These are phyloP conservation scores for Sclerurus mexicanus DNA, from an alignment of 2,113 vertebrate species.

Conservation along the genomic window DNA sequence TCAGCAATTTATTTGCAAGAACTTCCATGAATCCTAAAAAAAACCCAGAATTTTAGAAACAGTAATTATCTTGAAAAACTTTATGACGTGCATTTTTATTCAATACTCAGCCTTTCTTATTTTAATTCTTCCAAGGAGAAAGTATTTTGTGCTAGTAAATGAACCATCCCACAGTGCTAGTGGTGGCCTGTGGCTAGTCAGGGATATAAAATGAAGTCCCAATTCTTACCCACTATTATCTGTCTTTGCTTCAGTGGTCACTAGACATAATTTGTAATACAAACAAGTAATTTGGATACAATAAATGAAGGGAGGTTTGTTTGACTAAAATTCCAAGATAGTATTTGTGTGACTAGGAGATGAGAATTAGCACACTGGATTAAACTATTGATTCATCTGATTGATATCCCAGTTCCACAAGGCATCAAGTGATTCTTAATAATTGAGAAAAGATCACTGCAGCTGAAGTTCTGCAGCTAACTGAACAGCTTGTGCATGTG, in stretches of 20 bases:
- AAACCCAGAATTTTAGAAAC: not conserved
- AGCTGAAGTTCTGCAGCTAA: not conserved
- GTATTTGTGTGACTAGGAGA: not conserved
- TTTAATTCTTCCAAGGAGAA: not conserved
- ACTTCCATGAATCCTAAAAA: not conserved
- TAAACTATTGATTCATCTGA: not conserved
- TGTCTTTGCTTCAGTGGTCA: not conserved
- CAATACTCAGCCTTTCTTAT: not conserved
- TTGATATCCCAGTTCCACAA: not conserved
- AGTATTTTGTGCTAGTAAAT: not conserved
- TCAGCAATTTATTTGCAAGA: constrained; percentile 45
- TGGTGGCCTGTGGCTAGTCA: not conserved
- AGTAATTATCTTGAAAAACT: constrained; percentile 7
- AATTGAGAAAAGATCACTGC: not conserved
- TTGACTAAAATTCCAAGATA: not conserved
- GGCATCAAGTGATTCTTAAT: not conserved
- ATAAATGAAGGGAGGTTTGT: not conserved
- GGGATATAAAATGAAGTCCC: not conserved
- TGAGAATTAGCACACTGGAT: not conserved
- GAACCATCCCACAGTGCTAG: not conserved
- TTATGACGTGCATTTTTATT: not conserved
- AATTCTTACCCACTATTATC: not conserved
- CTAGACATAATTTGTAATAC: not conserved
- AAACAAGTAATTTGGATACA: not conserved
- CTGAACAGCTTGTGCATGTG: not conserved